These are phyloP conservation scores for Harpegnathos saltator DNA, from an alignment of 1,140 invertebrate species.

Conservation along the genomic window DNA sequence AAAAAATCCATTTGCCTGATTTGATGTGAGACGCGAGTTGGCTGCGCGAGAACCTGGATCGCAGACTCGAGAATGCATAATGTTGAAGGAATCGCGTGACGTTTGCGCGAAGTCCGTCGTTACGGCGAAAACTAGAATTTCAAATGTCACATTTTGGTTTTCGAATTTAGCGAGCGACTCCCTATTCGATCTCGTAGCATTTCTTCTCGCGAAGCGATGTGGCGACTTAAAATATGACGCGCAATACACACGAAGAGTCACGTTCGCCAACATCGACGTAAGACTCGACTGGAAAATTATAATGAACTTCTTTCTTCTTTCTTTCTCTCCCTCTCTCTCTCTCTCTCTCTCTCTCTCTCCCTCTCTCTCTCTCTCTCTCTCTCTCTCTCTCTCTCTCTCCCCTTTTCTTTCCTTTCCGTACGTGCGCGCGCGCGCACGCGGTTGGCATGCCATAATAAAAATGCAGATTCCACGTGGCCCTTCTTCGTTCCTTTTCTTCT, in stretches of 20 bases:
- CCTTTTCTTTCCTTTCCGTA: too few species aligned
- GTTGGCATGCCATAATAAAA: slow-evolving; percentile 5
- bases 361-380: too few species aligned
- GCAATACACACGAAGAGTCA: background rate
- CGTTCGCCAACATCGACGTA: too few species aligned
- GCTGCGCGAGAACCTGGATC: background rate
- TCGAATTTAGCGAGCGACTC: background rate
- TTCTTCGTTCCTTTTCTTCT: slow-evolving; percentile 33
- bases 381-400: too few species aligned
- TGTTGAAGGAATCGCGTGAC: too few species aligned
- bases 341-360: too few species aligned
- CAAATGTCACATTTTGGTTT: background rate
- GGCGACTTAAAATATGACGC: background rate
- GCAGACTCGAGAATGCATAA: background rate
- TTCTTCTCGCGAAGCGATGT: too few species aligned
- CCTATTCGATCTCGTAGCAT: too few species aligned
- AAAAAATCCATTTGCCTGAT: background rate
- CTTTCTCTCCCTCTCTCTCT: too few species aligned
- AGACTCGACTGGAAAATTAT: slow-evolving; percentile 9
- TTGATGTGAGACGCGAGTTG: background rate
- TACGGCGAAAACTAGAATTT: background rate
- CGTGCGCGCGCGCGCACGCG: too few species aligned
- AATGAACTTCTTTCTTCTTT: slow-evolving; percentile 4
- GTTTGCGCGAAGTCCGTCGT: too few species aligned
- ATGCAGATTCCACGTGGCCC: slow-evolving; percentile 17